Conservation (phyloP, 1,140 invertebrate genomes). For the Pteromalus puparum region DNA sequence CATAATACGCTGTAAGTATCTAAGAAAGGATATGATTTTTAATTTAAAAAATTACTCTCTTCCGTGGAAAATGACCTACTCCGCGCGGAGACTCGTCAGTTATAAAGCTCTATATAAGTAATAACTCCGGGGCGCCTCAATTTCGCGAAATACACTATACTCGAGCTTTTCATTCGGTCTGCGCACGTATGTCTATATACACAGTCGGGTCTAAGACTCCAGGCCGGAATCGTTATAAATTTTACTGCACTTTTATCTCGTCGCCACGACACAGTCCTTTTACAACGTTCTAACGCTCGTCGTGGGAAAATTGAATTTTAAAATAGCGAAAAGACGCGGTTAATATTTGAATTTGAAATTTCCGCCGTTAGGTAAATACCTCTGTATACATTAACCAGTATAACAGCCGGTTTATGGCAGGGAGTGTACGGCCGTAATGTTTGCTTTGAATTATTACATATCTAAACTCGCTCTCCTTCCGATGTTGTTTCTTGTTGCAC, state of each 20-base stretch:
- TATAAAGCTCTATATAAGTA: not conserved
- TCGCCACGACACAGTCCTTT: not conserved
- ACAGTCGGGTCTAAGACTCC: not conserved
- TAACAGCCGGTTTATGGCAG: not conserved
- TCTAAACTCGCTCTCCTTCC: not conserved
- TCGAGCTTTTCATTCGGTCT: not conserved
- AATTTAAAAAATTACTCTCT: not conserved
- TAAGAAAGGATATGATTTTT: not conserved
- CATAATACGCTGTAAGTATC: not conserved
- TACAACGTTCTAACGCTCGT: not conserved
- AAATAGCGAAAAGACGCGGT: not conserved
- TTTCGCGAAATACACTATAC: not conserved
- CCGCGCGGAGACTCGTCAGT: not conserved
- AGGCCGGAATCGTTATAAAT: not conserved
- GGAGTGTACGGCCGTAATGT: not conserved
- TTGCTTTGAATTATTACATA: not conserved
- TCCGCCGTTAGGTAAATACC: not conserved
- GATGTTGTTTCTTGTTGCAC: not conserved
- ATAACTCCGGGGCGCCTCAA: not conserved
- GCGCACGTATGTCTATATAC: not conserved
- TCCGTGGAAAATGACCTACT: not conserved
- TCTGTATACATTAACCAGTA: not conserved
- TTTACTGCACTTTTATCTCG: not conserved
- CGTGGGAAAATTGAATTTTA: not conserved
- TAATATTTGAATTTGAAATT: conserved; percentile 2